Evolutionary conservation across 2,113 vertebrate genomes (phyloP).

Genomic region (Gobio gobio): DNA sequence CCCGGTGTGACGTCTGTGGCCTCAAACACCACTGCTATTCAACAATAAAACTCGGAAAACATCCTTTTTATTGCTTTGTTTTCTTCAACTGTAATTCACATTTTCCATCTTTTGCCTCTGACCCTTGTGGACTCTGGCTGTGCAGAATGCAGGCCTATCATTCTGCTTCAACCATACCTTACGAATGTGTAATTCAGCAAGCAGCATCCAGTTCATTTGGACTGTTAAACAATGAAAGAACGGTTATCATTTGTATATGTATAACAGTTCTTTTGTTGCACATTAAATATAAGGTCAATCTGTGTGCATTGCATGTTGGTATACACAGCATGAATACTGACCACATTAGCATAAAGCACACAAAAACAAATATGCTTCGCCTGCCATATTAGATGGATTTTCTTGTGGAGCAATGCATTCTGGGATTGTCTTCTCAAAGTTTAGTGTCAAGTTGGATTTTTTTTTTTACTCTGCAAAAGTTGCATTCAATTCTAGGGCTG

Average conservation of each 20-base stretch:
- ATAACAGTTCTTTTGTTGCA: not conserved
- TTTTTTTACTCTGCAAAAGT: no score
- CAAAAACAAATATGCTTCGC: not conserved
- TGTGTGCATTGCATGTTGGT: not conserved
- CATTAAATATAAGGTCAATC: not conserved
- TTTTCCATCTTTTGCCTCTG: not conserved
- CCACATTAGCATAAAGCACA: not conserved
- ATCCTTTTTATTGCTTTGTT: not conserved
- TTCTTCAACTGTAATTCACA: not conserved
- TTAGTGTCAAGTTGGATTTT: no score
- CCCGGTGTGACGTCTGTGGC: not conserved
- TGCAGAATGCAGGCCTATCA: not conserved
- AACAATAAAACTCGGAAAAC: not conserved
- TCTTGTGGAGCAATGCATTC: not conserved
- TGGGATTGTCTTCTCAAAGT: not conserved
- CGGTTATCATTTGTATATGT: no score
- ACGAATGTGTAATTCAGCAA: no score
- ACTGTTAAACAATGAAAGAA: not conserved
- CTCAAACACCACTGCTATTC: not conserved
- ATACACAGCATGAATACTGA: not conserved
- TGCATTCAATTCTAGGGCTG: no score
- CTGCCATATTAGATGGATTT: not conserved
- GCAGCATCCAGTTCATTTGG: not conserved
- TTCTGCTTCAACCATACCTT: no score
- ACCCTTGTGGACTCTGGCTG: not conserved